Evolutionary conservation across 2,797 vertebrate genomes (phyloP).

Genomic region (Cuculus canorus): DNA sequence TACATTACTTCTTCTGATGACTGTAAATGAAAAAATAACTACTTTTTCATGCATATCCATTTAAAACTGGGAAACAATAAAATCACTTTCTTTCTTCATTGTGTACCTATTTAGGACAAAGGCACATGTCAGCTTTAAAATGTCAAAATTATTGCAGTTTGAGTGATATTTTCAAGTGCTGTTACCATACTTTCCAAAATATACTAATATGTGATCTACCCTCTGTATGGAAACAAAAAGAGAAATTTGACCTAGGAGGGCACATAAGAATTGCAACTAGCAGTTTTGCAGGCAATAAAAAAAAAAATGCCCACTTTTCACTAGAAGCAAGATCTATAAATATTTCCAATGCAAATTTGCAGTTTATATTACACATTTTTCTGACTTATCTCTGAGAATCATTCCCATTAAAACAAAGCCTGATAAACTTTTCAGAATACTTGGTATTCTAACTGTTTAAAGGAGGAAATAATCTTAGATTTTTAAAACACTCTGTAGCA

Average conservation of each 20-base stretch:
- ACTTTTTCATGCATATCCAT: neutral
- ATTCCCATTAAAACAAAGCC: neutral
- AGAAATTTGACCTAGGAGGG: neutral
- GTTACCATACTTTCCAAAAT: neutral
- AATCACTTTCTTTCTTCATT: neutral
- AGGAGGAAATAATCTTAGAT: neutral
- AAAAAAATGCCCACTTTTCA: neutral
- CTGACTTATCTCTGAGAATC: neutral
- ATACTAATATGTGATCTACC: neutral
- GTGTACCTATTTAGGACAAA: neutral
- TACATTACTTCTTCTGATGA: neutral
- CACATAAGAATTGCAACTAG: neutral
- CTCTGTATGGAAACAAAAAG: neutral
- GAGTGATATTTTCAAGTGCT: too few species aligned
- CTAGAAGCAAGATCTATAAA: neutral
- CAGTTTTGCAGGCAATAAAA: neutral
- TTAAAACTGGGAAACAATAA: neutral
- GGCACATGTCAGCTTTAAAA: neutral
- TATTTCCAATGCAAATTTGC: neutral
- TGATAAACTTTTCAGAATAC: neutral
- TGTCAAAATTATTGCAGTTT: neutral
- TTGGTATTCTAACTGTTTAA: neutral
- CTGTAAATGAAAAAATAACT: neutral
- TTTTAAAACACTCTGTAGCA: neutral
- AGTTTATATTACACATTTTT: neutral